These are phyloP conservation scores for Hermetia illucens DNA, from an alignment of 1,140 invertebrate genomes.

Conservation along the genomic window DNA sequence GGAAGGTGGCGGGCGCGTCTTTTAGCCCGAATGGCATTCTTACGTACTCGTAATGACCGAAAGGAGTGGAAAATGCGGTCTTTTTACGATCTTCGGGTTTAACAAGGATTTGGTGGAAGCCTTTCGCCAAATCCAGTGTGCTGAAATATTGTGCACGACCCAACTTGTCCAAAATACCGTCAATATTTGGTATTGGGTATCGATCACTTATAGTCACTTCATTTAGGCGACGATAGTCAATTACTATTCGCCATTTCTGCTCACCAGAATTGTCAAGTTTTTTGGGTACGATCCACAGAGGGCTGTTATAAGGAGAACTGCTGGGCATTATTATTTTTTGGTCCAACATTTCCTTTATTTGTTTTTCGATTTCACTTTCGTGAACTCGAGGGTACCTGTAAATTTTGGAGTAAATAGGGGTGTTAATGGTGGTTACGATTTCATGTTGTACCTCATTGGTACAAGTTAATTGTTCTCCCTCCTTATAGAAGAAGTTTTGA, in stretches of 20 bases:
- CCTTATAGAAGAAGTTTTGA: slow-evolving; percentile 1
- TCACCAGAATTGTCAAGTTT: slow-evolving; percentile 12
- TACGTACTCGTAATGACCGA: no score
- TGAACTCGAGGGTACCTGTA: slow-evolving; percentile 7
- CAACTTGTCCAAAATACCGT: slow-evolving; percentile 29
- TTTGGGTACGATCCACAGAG: slow-evolving; percentile 11
- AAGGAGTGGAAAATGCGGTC: no score
- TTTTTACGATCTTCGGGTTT: no score
- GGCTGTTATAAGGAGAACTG: slow-evolving; percentile 5
- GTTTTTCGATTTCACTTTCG: slow-evolving; percentile 4
- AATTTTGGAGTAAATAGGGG: slow-evolving; percentile 3
- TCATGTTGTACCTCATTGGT: slow-evolving; percentile 6
- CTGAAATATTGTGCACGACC: slow-evolving; percentile 19
- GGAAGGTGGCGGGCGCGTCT: no score
- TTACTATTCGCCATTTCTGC: slow-evolving; percentile 23
- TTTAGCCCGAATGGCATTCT: no score
- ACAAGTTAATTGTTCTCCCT: slow-evolving; percentile 1
- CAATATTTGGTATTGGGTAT: slow-evolving; percentile 37
- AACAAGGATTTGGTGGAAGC: slow-evolving; percentile 25
- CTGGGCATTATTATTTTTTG: slow-evolving; percentile 7
- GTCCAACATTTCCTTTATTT: slow-evolving; percentile 8
- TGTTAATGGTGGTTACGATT: slow-evolving; percentile 3
- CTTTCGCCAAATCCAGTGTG: slow-evolving; percentile 19
- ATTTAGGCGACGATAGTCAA: slow-evolving; percentile 27
- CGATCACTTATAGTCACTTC: slow-evolving; percentile 18